These are phyloP conservation scores for Pseudopodoces humilis DNA, from an alignment of 2,113 vertebrate genomes.

Conservation along the genomic window DNA sequence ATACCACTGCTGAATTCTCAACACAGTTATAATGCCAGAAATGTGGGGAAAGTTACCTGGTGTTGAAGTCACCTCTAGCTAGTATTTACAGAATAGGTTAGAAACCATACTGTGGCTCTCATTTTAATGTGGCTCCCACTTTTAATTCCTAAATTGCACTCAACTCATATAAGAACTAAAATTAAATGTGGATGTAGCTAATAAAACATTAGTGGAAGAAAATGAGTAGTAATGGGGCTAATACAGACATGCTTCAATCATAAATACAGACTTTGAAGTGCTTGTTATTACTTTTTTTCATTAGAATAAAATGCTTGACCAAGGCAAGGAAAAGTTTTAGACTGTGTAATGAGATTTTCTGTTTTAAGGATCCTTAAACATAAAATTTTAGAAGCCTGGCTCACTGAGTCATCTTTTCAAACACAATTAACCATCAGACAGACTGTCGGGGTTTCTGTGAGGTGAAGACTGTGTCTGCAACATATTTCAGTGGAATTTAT, in stretches of 20 bases:
- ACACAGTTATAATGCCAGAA: neutral
- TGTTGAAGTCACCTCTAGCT: neutral
- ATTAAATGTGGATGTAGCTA: neutral
- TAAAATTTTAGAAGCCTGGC: neutral
- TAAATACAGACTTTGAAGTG: neutral
- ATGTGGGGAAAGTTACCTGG: neutral
- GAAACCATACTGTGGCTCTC: neutral
- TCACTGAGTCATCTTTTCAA: neutral
- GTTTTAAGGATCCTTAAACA: neutral
- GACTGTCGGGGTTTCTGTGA: neutral
- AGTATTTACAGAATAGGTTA: neutral
- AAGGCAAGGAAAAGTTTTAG: neutral
- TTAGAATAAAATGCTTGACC: neutral
- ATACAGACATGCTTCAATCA: neutral
- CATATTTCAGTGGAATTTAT: neutral
- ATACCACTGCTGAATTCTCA: neutral
- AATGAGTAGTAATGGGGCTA: neutral
- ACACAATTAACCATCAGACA: neutral
- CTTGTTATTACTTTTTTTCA: neutral
- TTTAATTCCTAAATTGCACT: neutral
- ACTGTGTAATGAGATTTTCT: neutral
- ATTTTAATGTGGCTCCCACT: neutral
- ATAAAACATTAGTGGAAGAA: neutral
- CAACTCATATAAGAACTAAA: neutral
- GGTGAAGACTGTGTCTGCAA: neutral